These are phyloP conservation scores for Meriones psammophilus DNA, from an alignment of 2,797 vertebrate species.

Conservation along the genomic window DNA sequence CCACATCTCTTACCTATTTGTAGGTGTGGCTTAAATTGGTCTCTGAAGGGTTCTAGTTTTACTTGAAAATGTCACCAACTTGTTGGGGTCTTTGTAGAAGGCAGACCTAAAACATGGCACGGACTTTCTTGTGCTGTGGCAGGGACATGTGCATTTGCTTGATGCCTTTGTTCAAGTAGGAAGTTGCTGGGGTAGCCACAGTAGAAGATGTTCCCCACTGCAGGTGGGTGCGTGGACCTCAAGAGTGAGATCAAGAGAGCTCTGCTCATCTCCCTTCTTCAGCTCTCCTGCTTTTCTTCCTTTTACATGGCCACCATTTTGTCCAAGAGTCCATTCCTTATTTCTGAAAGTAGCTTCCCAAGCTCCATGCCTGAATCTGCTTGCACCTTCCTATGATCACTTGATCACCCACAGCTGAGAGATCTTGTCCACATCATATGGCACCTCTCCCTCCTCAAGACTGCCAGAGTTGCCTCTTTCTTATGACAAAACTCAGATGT, in stretches of 20 bases:
- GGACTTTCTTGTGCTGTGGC: not conserved
- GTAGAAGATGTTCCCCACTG: not conserved
- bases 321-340: not conserved
- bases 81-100: not conserved
- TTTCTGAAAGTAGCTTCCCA: not conserved
- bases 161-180: not conserved
- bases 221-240: no score
- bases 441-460: no score
- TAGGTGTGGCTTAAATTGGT: not conserved
- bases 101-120: not conserved
- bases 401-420: not conserved
- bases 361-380: not conserved
- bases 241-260: not conserved
- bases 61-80: not conserved
- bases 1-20: not conserved
- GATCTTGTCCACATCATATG: not conserved
- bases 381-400: rapidly evolving
- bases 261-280: not conserved
- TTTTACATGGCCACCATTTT: not conserved
- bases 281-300: not conserved
- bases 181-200: not conserved
- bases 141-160: not conserved
- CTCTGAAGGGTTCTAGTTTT: not conserved
- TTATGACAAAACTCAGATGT: not conserved
- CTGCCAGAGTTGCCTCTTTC: not conserved